Evolutionary conservation across 2,888 invertebrate genomes (phyloP).

Genomic region (Chromoteleia sp.): DNA sequence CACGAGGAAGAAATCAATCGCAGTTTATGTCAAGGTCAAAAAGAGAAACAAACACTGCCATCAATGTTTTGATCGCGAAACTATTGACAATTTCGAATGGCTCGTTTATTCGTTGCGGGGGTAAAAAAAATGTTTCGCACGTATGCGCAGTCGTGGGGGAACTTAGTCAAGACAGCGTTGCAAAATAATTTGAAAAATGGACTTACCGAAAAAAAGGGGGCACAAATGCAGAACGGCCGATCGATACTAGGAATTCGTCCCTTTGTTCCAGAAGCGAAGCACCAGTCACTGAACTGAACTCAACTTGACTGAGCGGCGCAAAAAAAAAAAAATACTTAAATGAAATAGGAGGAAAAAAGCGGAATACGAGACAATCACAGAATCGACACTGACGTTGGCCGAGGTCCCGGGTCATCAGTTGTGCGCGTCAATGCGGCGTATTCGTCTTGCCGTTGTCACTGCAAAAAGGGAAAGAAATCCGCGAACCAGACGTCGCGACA

Average conservation of each 20-base stretch:
- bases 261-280: constrained; percentile 69
- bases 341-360: constrained; percentile 20
- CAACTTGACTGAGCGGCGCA: constrained; percentile 54
- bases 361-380: constrained; percentile 50
- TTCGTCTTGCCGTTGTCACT: constrained; percentile 34
- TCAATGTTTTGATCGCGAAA: constrained; percentile 5
- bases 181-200: constrained; percentile 58
- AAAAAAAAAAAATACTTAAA: constrained; percentile 48
- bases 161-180: constrained; percentile 24
- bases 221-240: constrained; percentile 47
- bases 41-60: constrained; percentile 1
- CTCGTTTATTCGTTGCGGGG: not conserved
- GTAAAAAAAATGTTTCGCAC: constrained; percentile 8
- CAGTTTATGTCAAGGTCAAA: constrained; percentile 19
- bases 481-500: constrained; percentile 43
- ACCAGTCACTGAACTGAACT: constrained; percentile 71
- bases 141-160: constrained; percentile 32
- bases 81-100: not conserved
- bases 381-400: constrained; percentile 49
- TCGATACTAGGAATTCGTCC: constrained; percentile 68
- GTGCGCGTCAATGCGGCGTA: constrained; percentile 5
- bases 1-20: too few relatives aligned
- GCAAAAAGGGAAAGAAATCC: constrained; percentile 20
- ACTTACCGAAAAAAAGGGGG: constrained; percentile 64
- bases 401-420: not conserved